Evolutionary conservation across 1,140 invertebrate genomes (phyloP), one percentile per base, ranked within the genome.

Genomic region (Drosophila kohkoa): DNA sequence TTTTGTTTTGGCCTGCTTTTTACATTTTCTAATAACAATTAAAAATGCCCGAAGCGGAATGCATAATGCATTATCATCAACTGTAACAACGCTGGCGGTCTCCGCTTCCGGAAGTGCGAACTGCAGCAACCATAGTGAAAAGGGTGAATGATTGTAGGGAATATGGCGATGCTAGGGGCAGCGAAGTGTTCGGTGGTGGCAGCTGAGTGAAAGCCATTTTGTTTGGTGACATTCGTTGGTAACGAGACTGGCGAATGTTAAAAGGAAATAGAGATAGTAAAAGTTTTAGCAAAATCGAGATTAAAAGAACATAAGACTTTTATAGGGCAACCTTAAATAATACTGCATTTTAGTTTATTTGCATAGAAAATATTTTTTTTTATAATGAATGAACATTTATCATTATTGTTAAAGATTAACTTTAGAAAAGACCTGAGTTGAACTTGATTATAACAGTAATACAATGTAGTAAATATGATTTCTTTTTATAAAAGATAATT

Each of bases 1-100:
- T 25, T 25, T 25, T 25, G 20, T 25, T 25, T 55, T 7, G 10
- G n/a, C 6, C 15, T 49, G 62, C 63, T 52, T 63, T 60, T 60
- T 75, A 62, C 66, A 51, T 79, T 76, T 60, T 70, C 65, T 80
- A 80, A 77, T 80, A 85, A 70, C 77, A 83, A 83, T 83, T 83
- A 83, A 83, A 81, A 80, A 15, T 13, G 57, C 38, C 38, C 45
- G 10, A 65, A 70, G 58, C 76, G 69, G 62, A 86, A 86, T 86
- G 79, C 69, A 87, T 87, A 71, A 88, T 87, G 82, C 82, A 87
- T 88, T 87, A 87, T 88, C 82, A 87, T 88, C 74, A 74, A 52
- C 28, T 46, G 49, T 66, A 49, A 59, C 71, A 58, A 75, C 59
- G 59, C 63, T 41, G 82, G 80, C 64, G 82, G 82, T 88, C 43